These are phyloP conservation scores for Diadophis punctatus DNA, from an alignment of 2,113 vertebrate genomes.

Conservation along the genomic window DNA sequence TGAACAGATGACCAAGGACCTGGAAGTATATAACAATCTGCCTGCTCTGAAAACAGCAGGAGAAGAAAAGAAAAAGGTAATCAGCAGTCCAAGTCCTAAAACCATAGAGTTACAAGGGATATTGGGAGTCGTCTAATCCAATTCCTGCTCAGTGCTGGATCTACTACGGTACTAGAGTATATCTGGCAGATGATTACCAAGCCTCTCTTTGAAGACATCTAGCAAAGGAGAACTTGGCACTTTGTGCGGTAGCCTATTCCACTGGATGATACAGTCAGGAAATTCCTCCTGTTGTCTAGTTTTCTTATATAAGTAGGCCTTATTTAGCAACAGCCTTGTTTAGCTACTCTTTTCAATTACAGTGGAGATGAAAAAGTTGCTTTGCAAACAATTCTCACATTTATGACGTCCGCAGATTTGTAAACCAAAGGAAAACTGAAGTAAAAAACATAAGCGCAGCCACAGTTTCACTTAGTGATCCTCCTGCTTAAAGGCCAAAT, in stretches of 20 bases:
- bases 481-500: background rate
- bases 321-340: background rate
- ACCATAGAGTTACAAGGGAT: background rate
- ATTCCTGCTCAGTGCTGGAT: background rate
- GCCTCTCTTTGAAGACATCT: background rate
- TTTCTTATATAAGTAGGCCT: background rate
- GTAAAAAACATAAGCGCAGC: background rate
- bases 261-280: background rate
- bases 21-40: conserved; percentile 82
- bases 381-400: background rate
- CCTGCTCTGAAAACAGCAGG: conserved; percentile 78
- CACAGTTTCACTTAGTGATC: background rate
- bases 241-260: background rate
- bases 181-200: background rate
- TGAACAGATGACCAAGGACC: conserved; percentile 75
- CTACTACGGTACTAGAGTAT: background rate
- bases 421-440: background rate
- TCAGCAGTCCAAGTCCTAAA: background rate
- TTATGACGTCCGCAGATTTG: background rate
- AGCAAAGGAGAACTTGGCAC: background rate
- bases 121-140: background rate
- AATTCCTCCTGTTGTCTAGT: background rate
- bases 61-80: conserved; percentile 88
- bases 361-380: background rate
- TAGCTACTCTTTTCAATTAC: background rate